Evolutionary conservation across 1,140 invertebrate species (phyloP), one percentile per base, ranked within the genome.

Genomic region (Zaprionus camerounensis): DNA sequence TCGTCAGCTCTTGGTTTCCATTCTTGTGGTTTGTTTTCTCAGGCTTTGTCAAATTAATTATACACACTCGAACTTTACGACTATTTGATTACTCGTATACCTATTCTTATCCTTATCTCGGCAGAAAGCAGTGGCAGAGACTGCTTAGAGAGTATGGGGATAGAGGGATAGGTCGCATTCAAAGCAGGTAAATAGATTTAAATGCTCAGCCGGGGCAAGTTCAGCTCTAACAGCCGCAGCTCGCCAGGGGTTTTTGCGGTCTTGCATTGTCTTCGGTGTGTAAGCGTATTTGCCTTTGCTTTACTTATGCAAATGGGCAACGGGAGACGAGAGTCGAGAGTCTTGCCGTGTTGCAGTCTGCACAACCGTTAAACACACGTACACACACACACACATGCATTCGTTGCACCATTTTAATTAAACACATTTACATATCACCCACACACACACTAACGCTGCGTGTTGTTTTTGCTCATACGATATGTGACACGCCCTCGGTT

Each of bases 381-480:
- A 44, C 38, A 41, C 26, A 49, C 55, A 69, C 26, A 61, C 28
- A 49, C 55, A 55, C 44, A 22, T 59, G 56, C 55, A 62, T 74
- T 84, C 71, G 76, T 67, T 82, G 76, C 83, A 77, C 68, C 68
- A 69, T 87, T 87, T 87, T 87, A 83, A 87, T 88, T 88, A 87
- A 88, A 87, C 74, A 73, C 76, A 82, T 78, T 87, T 82, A 62
- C 71, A 84, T 76, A 66, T 64, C 38, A 26, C 24, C 0, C 24
- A 26, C 24, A 26, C 3, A 31, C 44, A 20, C 5, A 20, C 36
- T 13, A 20, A 9, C 58, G 13, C 15, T 28, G n/a, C 22, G 20
- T 51, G 46, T 44, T 36, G 12, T 63, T 59, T 65, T 81, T 84
- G 65, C 80, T 78, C 82, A 85, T 85, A 85, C 80, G 76, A 75